Evolutionary conservation across 1,140 invertebrate genomes (phyloP).

Genomic region (Bombus pyrosoma): DNA sequence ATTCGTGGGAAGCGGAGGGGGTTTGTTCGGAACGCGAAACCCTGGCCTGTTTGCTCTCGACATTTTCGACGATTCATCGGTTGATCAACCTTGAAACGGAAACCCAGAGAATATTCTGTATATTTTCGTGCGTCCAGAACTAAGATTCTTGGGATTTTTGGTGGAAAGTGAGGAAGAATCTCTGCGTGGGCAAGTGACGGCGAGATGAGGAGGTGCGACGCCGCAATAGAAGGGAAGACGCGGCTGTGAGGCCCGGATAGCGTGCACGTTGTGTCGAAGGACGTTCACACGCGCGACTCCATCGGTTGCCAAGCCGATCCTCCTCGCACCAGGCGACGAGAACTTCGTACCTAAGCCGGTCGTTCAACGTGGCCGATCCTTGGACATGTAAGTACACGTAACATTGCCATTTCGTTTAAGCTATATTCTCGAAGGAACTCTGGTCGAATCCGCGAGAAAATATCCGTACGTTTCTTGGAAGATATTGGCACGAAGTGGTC

Average conservation of each 20-base stretch:
- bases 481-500: too few relatives aligned
- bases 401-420: too few relatives aligned
- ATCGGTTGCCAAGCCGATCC: slow-evolving; percentile 27
- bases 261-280: slow-evolving; percentile 22
- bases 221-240: slow-evolving; percentile 17
- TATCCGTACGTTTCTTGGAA: neutral
- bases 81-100: neutral
- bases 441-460: neutral
- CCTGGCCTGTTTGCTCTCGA: neutral
- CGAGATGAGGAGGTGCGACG: slow-evolving; percentile 24
- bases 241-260: slow-evolving; percentile 5
- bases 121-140: neutral
- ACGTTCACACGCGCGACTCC: slow-evolving; percentile 24
- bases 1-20: neutral
- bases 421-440: too few relatives aligned
- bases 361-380: slow-evolving; percentile 77
- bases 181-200: neutral
- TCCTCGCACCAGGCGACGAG: slow-evolving; percentile 37
- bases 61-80: neutral
- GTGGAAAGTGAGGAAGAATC: neutral
- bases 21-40: slow-evolving; percentile 10
- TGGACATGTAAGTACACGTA: slow-evolving; percentile 80
- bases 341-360: slow-evolving; percentile 69
- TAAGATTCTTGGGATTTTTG: neutral
- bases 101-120: too few relatives aligned